Evolutionary conservation across 2,797 vertebrate species (phyloP).

Genomic region (Calcarius lapponicus): DNA sequence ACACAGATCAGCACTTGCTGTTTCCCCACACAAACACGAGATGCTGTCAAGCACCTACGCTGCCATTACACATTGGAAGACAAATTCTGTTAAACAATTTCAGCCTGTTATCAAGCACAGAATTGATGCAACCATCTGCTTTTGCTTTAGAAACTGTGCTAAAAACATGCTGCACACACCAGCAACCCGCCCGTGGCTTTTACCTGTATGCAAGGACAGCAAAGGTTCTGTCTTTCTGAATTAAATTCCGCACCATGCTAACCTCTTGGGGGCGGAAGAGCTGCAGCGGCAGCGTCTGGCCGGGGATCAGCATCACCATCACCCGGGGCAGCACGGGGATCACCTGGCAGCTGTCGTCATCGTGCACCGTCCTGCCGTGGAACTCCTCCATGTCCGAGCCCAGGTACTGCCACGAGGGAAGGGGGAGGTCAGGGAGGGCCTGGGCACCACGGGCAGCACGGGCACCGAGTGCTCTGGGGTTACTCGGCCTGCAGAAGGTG

Average conservation of each 20-base stretch:
- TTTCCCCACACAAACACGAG: not conserved
- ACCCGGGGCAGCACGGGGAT: constrained; percentile 93
- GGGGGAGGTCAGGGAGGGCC: not conserved
- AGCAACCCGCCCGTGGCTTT: not conserved
- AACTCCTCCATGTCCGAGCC: constrained; percentile 99
- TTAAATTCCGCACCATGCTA: constrained; percentile 95
- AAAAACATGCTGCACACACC: not conserved
- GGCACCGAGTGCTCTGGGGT: not conserved
- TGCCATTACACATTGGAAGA: fast-evolving
- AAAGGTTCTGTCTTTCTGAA: constrained; percentile 95
- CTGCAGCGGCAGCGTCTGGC: constrained; percentile 94
- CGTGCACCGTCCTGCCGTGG: constrained; percentile 92
- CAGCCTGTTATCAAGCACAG: not conserved
- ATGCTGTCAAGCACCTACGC: not conserved
- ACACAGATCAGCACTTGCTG: not conserved
- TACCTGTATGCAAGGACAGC: constrained; percentile 97
- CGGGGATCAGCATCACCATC: constrained; percentile 91
- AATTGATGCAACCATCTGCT: not conserved
- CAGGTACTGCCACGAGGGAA: constrained; percentile 82
- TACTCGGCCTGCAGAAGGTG: not conserved
- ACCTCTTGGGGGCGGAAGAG: constrained; percentile 96
- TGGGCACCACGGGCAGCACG: fast-evolving
- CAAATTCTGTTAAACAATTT: not conserved
- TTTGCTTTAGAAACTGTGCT: not conserved
- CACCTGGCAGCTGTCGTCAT: constrained; percentile 94